A percentile compares a stretch with the other conserved stretches of the same genome.
These are phyloP conservation scores for Synanthedon vespiformis DNA, from an alignment of 2,888 invertebrate genomes.

Conservation along the genomic window DNA sequence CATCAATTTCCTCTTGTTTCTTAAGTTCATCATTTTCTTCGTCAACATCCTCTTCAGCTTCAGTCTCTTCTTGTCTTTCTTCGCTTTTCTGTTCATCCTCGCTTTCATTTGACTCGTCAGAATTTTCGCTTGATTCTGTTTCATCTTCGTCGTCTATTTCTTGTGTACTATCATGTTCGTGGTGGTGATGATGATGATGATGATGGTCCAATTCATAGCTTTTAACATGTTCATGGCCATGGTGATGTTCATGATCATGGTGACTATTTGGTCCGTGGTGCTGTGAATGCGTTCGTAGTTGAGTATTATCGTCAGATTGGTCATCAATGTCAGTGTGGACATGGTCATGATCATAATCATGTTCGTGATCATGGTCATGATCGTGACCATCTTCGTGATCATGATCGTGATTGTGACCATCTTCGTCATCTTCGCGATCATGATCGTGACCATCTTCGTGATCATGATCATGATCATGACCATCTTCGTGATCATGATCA, in stretches of 20 bases:
- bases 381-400: not conserved
- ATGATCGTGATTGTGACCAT: not conserved
- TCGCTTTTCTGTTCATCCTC: slow-evolving; percentile 13
- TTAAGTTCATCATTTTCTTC: slow-evolving; percentile 5
- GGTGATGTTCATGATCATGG: slow-evolving; percentile 1
- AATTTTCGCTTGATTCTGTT: not conserved
- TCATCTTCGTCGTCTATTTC: slow-evolving; percentile 12
- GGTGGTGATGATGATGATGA: not conserved
- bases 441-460: not conserved
- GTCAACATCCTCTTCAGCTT: slow-evolving; percentile 14
- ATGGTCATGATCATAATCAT: not conserved
- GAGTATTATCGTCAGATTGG: not conserved
- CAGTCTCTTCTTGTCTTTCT: slow-evolving; percentile 1
- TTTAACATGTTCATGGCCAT: not conserved
- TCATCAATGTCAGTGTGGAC: not conserved
- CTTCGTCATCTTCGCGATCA: not conserved
- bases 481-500: not conserved
- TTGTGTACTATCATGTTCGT: slow-evolving; percentile 2
- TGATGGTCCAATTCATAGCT: not conserved
- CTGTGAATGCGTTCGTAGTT: not conserved
- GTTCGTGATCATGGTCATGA: not conserved
- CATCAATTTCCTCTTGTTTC: slow-evolving; percentile 5
- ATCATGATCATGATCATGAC: not conserved
- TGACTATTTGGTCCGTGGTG: not conserved
- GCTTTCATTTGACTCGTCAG: slow-evolving; percentile 1